Base-by-base conservation (phyloP, 1,140 invertebrate species). In the Lasioglossum albipes region DNA sequence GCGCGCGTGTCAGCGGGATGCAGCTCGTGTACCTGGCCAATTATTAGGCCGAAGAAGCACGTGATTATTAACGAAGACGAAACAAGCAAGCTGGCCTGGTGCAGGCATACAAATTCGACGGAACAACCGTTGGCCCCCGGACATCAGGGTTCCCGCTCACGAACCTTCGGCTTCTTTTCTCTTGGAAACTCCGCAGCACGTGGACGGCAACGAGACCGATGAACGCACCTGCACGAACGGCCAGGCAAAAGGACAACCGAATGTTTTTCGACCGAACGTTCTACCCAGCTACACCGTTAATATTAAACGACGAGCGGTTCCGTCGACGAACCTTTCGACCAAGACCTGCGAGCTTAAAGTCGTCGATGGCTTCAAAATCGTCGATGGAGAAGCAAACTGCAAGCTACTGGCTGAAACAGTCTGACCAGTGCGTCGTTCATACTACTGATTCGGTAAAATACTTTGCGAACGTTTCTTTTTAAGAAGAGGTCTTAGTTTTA, bases 41-140 rank as follows among this genome's bases (percentile, higher is more conserved):
- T 66, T 75, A 75, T 75, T 75, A 66, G 62, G 45, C 27, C 27
- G 36, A 75, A 75, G 73, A 75, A 75, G 61, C 45, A 52, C 62
- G 73, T 75, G 62, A 66, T 75, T 66, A 66, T 66, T 75, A 66
- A 75, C 31, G 73, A 75, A 75, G 62, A 54, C 62, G 62, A 75
- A 75, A 66, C 73, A 75, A 41, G 45, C 73, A 66, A 75, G 62
- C 66, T 54, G 9, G 27, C 20, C 20, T 13, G 61, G 42, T 16
- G 13, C 41, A 36, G 9, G 57, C 42, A 71, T 64, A 62, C 68
- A 71, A 78, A 78, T 78, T 78, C 65, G 67, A 3, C 7, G 67
- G 18, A 79, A 73, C n/a, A 45, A 65, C 36, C 62, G 45, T 16
- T n/a, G 20, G 12, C 16, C 52, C 16, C 52, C 16, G 52, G 5